Percentiles rank a stretch among this genome's conserved stretches.
These are phyloP conservation scores for Vultur gryphus DNA, from an alignment of 2,797 vertebrate genomes.

Conservation along the genomic window DNA sequence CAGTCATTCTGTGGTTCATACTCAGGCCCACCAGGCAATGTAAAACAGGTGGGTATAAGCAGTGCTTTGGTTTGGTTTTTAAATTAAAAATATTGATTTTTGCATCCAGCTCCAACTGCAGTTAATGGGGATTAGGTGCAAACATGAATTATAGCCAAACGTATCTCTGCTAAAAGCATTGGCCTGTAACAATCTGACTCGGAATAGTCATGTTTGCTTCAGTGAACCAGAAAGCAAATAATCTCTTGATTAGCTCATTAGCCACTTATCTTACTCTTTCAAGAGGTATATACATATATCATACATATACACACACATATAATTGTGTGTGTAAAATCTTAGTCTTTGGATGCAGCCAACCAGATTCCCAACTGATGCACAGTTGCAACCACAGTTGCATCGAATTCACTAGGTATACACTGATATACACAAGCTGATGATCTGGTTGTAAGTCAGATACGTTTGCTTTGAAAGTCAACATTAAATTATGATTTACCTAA, in stretches of 20 bases:
- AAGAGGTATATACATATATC: background rate
- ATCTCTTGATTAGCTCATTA: background rate
- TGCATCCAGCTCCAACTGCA: background rate
- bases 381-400: background rate
- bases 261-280: background rate
- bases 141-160: background rate
- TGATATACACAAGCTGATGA: background rate
- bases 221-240: background rate
- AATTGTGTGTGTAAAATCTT: background rate
- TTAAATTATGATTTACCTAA: background rate
- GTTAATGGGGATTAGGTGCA: background rate
- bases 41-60: background rate
- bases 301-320: background rate
- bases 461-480: background rate
- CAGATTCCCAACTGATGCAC: background rate
- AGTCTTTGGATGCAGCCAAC: background rate
- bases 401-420: background rate
- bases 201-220: background rate
- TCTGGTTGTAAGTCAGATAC: background rate
- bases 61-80: background rate
- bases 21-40: background rate
- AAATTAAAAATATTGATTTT: background rate
- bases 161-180: background rate
- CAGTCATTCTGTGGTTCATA: background rate
- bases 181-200: background rate